These are phyloP conservation scores for Rhagologus leucostigma DNA, from an alignment of 2,113 vertebrate genomes.

Conservation along the genomic window DNA sequence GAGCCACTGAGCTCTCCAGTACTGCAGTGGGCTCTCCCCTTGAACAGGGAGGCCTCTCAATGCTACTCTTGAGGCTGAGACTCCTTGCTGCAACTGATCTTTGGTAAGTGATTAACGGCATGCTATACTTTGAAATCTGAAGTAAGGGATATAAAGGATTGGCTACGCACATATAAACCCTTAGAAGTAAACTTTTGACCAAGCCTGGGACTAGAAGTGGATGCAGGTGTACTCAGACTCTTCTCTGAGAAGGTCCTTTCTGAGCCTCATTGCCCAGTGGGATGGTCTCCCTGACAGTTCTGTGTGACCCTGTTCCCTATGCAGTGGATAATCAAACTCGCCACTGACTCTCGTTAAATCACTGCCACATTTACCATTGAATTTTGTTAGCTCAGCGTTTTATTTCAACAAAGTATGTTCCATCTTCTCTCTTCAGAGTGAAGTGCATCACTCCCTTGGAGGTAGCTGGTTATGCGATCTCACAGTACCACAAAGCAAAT, in stretches of 20 bases:
- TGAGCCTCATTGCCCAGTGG: accelerated
- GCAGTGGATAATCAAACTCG: neutral
- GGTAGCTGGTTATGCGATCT: neutral
- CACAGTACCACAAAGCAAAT: neutral
- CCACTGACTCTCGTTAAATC: neutral
- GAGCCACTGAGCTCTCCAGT: neutral
- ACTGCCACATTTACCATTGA: neutral
- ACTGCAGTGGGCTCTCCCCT: neutral
- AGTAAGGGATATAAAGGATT: neutral
- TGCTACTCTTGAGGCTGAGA: neutral
- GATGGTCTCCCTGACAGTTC: accelerated
- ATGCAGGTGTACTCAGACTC: neutral
- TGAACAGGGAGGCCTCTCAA: neutral
- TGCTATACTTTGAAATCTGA: neutral
- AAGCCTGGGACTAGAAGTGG: neutral
- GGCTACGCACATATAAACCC: neutral
- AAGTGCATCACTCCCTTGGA: neutral
- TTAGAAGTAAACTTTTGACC: neutral
- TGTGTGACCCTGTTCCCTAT: neutral
- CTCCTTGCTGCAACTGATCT: neutral
- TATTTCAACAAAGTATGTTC: neutral
- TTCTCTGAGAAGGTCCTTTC: neutral
- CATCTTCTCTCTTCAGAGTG: neutral
- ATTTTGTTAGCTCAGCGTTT: neutral
- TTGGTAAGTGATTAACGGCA: too few relatives aligned